These are phyloP conservation scores for Trematomus bernacchii DNA, from an alignment of 2,797 vertebrate species.

Conservation along the genomic window DNA sequence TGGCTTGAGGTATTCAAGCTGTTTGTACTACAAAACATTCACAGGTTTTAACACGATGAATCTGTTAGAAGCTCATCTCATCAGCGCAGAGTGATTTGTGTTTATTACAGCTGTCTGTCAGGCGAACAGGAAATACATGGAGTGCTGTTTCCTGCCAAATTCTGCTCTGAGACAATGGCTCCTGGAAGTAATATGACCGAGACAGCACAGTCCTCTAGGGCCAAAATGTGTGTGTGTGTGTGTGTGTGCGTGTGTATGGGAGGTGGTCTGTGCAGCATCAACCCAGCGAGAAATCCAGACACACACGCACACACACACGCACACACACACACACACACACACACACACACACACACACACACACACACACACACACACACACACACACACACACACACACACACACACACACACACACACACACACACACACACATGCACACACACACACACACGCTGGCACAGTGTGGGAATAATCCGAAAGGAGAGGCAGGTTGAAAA, in stretches of 20 bases:
- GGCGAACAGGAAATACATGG: constrained; percentile 51
- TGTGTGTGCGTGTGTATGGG: constrained; percentile 4
- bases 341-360: not conserved
- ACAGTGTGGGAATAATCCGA: constrained; percentile 32
- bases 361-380: not conserved
- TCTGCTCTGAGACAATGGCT: constrained; percentile 45
- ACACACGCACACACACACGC: not conserved
- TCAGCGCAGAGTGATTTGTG: not conserved
- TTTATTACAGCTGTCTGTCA: constrained; percentile 45
- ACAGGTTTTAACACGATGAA: not conserved
- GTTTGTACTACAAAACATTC: not conserved
- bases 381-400: not conserved
- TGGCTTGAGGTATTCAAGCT: not conserved
- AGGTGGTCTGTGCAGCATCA: constrained; percentile 53
- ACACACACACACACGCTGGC: not conserved
- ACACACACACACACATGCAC: not conserved
- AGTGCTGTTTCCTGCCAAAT: constrained; percentile 63
- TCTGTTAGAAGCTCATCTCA: constrained; percentile 10
- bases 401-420: not conserved
- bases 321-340: not conserved
- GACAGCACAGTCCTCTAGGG: not conserved
- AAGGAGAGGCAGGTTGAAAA: constrained; percentile 13
- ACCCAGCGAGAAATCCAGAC: not conserved
- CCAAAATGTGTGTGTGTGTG: constrained; percentile 21
- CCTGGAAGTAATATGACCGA: constrained; percentile 53